Evolutionary conservation across 2,797 vertebrate genomes (phyloP).

Genomic region (Tragelaphus oryx): DNA sequence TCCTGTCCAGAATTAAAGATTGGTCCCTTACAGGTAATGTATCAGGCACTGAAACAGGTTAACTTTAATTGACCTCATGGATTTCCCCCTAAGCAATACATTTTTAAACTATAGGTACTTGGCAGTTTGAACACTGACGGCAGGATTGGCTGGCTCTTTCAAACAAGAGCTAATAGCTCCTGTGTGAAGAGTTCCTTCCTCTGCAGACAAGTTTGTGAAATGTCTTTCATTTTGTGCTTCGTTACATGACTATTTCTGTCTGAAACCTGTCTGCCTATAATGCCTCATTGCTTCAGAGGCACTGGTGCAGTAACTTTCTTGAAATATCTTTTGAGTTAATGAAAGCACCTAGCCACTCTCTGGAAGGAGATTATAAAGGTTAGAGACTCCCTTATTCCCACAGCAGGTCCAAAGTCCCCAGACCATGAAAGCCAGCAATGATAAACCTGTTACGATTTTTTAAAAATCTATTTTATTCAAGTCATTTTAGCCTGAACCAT

Average conservation of each 20-base stretch:
- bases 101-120: slow-evolving; percentile 6
- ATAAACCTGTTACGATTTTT: slow-evolving; percentile 44
- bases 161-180: neutral
- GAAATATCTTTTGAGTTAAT: slow-evolving; percentile 19
- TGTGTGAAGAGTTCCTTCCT: neutral
- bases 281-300: neutral
- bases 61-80: slow-evolving; percentile 30
- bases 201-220: neutral
- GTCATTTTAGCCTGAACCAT: slow-evolving; percentile 44
- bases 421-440: slow-evolving; percentile 61
- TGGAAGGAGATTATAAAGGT: slow-evolving; percentile 16
- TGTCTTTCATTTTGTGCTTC: neutral
- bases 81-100: slow-evolving; percentile 34
- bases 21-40: neutral
- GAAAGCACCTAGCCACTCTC: neutral
- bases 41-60: neutral
- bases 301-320: neutral
- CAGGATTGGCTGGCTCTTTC: slow-evolving; percentile 15
- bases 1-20: neutral
- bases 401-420: neutral
- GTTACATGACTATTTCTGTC: neutral
- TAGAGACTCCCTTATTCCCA: slow-evolving; percentile 51
- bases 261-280: neutral
- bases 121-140: neutral
- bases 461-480: slow-evolving; percentile 44